Conservation (phyloP, 1,140 invertebrate genomes). For the Andrena cerasifolii region DNA sequence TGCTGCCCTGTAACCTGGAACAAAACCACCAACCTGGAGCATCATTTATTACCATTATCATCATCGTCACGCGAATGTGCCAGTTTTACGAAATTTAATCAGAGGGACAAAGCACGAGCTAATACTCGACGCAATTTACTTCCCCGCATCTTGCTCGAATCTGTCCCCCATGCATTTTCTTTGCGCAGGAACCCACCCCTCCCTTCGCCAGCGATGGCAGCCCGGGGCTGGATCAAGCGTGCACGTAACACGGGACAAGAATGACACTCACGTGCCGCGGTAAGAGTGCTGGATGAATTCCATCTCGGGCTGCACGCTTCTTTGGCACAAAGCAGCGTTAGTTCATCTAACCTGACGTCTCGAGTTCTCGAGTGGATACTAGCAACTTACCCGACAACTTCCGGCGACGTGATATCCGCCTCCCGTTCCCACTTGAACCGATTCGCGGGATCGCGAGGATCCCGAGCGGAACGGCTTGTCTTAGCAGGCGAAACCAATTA, state of each 20-base stretch:
- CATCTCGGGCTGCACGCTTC: neutral
- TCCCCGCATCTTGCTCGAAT: no score
- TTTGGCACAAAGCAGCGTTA: constrained; percentile 21
- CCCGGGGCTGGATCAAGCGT: neutral
- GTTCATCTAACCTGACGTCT: constrained; percentile 10
- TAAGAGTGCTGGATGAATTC: constrained; percentile 24
- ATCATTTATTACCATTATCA: no score
- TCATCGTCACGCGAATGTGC: no score
- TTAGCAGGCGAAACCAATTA: constrained; percentile 61
- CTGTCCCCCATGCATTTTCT: neutral
- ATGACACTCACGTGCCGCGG: neutral
- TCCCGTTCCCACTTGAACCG: neutral
- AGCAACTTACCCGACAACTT: constrained; percentile 54
- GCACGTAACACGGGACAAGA: neutral
- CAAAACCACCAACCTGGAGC: no score
- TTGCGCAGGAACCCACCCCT: neutral
- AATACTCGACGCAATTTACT: no score
- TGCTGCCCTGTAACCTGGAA: no score
- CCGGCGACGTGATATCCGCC: constrained; percentile 16
- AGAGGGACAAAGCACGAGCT: no score
- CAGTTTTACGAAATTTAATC: no score
- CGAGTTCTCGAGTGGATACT: constrained; percentile 42
- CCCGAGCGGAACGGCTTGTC: constrained; percentile 43
- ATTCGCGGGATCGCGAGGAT: constrained; percentile 32
- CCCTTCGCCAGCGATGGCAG: neutral